These are phyloP conservation scores for Tenrec ecaudatus DNA, from an alignment of 2,113 vertebrate species.

Conservation along the genomic window DNA sequence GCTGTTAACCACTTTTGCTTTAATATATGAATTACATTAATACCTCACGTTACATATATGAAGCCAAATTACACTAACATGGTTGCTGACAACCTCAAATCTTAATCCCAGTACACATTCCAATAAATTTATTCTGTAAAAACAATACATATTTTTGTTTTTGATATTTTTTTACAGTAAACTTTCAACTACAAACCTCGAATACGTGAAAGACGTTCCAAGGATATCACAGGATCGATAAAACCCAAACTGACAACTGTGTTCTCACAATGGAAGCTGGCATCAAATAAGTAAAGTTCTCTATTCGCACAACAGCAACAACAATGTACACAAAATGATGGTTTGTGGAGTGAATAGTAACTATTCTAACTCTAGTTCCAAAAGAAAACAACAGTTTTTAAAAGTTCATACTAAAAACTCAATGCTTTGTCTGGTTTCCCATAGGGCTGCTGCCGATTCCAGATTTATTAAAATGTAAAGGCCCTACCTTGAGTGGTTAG, in stretches of 20 bases:
- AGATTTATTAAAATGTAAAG: slow-evolving; percentile 83
- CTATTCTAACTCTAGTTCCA: slow-evolving; percentile 87
- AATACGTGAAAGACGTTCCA: slow-evolving; percentile 93
- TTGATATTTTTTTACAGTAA: slow-evolving; percentile 91
- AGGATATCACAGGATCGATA: slow-evolving; percentile 92
- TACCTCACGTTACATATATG: slow-evolving; percentile 90
- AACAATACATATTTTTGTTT: slow-evolving; percentile 94
- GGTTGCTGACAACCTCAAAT: slow-evolving; percentile 89
- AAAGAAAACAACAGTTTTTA: slow-evolving; percentile 81
- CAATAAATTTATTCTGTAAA: slow-evolving; percentile 99
- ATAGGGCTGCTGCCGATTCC: slow-evolving; percentile 83
- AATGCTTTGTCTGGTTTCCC: slow-evolving; percentile 86
- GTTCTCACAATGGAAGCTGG: slow-evolving; percentile 90
- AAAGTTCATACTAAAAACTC: slow-evolving; percentile 84
- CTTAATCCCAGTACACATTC: slow-evolving; percentile 93
- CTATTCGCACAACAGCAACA: slow-evolving; percentile 90
- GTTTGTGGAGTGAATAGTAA: slow-evolving; percentile 85
- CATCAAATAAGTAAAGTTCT: slow-evolving; percentile 93
- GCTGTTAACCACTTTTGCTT: slow-evolving; percentile 89
- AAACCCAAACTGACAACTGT: slow-evolving; percentile 87
- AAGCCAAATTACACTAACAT: slow-evolving; percentile 90
- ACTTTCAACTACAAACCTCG: slow-evolving; percentile 96
- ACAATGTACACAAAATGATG: slow-evolving; percentile 89
- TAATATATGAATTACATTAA: slow-evolving; percentile 91
- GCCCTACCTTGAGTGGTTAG: slow-evolving; percentile 76